Evolutionary conservation across 2,888 invertebrate species (phyloP).

Genomic region (Brenthis hecate): DNA sequence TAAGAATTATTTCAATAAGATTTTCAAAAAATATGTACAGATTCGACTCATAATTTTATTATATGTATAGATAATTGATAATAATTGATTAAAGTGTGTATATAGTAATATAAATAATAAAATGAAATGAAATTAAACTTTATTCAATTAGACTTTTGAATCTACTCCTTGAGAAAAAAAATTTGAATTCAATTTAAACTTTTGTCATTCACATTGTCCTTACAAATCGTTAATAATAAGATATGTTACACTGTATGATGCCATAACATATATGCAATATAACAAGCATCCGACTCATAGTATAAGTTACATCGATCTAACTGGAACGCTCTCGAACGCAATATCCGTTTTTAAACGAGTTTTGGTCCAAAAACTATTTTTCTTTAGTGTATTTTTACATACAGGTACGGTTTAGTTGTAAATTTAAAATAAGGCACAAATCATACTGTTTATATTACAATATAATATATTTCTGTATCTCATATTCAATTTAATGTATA

Average conservation of each 20-base stretch:
- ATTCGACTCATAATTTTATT: no score
- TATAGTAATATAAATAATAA: no score
- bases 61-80: no score
- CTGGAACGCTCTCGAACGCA: conserved; percentile 74
- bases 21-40: no score
- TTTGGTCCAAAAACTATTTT: conserved; percentile 78
- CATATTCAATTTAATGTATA: no score
- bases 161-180: no score
- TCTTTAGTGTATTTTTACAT: conserved; percentile 58
- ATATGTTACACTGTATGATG: conserved; percentile 13
- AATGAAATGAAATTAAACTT: no score
- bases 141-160: no score
- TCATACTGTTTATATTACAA: not conserved
- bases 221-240: not conserved
- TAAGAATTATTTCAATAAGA: no score
- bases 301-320: conserved; percentile 68
- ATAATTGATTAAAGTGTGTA: no score
- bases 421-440: conserved; percentile 29
- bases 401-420: conserved; percentile 41
- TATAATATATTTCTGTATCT: not conserved
- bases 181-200: no score
- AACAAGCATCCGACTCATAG: conserved; percentile 57
- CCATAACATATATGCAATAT: conserved; percentile 32
- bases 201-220: no score
- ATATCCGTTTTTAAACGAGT: conserved; percentile 82